Conservation (phyloP, 2,113 vertebrate species). For the Symphodus melops region DNA sequence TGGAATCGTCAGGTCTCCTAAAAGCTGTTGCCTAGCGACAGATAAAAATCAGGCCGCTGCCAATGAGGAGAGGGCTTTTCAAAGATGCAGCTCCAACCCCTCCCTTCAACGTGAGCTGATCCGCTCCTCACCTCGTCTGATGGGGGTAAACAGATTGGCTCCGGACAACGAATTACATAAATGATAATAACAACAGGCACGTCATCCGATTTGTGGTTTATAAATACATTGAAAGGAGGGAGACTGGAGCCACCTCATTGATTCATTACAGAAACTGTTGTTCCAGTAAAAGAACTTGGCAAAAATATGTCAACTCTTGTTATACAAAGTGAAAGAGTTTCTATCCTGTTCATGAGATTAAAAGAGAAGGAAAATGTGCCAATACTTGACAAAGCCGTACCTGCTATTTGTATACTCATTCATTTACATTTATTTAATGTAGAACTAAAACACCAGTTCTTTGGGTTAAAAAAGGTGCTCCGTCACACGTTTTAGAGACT, state of each 20-base stretch:
- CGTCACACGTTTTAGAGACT: slow-evolving; percentile 14
- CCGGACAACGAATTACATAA: slow-evolving; percentile 39
- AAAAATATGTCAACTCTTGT: too few relatives aligned
- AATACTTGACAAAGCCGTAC: too few relatives aligned
- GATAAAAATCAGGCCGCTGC: slow-evolving; percentile 72
- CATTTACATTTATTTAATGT: too few relatives aligned
- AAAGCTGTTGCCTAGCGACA: slow-evolving; percentile 82
- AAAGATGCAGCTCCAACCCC: slow-evolving; percentile 26
- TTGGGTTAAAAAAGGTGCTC: slow-evolving; percentile 2
- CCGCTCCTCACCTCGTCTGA: slow-evolving; percentile 4
- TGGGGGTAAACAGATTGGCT: slow-evolving; percentile 4
- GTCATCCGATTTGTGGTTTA: slow-evolving; percentile 34
- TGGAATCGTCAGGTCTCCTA: slow-evolving; percentile 63
- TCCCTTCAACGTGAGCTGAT: slow-evolving; percentile 21
- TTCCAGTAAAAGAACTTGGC: not conserved
- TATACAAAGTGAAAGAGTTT: too few relatives aligned
- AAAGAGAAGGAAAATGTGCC: too few relatives aligned
- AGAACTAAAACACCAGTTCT: not conserved
- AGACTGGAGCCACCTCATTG: not conserved
- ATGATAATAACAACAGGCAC: slow-evolving; percentile 16
- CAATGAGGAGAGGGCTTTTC: slow-evolving; percentile 60
- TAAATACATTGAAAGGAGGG: slow-evolving; percentile 14
- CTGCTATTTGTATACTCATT: too few relatives aligned
- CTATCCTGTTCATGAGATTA: too few relatives aligned
- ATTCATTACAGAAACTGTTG: slow-evolving; percentile 1